A percentile compares a stretch with the other conserved stretches of the same genome.
These are phyloP conservation scores for Rhogogaster chlorosoma DNA, from an alignment of 2,888 invertebrate genomes.

Conservation along the genomic window DNA sequence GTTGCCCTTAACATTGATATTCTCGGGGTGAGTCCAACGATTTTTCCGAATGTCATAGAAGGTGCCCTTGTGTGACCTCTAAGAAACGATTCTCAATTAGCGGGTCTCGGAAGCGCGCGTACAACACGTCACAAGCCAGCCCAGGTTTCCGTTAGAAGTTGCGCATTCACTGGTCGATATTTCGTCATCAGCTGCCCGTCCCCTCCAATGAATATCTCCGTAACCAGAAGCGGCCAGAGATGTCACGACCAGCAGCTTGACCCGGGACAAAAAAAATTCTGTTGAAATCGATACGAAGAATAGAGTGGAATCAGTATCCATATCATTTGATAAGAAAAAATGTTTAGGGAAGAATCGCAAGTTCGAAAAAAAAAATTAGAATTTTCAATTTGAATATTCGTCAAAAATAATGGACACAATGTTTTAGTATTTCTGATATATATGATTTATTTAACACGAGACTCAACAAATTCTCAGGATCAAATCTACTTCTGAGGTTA, in stretches of 20 bases:
- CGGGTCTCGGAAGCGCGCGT: constrained; percentile 34
- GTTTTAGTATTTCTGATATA: background rate
- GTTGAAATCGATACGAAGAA: background rate
- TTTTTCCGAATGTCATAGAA: constrained; percentile 67
- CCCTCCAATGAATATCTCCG: constrained; percentile 50
- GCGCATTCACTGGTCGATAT: constrained; percentile 63
- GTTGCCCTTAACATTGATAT: constrained; percentile 22
- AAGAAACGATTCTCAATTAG: constrained; percentile 65
- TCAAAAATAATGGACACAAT: background rate
- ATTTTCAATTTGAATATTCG: background rate
- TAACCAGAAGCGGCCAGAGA: constrained; percentile 21
- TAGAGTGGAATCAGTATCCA: background rate
- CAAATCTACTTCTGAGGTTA: background rate
- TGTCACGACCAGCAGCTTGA: background rate
- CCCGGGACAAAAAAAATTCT: background rate
- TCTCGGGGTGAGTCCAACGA: constrained; percentile 46
- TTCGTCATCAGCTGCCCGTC: constrained; percentile 59
- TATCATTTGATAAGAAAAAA: background rate
- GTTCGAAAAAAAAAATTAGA: background rate
- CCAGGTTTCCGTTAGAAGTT: constrained; percentile 50
- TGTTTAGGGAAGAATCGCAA: background rate
- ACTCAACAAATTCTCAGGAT: background rate
- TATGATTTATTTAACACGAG: background rate
- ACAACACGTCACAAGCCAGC: background rate
- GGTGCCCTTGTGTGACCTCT: constrained; percentile 72